Base-by-base conservation (phyloP, 2,888 invertebrate genomes). In the Acleris cristana region DNA sequence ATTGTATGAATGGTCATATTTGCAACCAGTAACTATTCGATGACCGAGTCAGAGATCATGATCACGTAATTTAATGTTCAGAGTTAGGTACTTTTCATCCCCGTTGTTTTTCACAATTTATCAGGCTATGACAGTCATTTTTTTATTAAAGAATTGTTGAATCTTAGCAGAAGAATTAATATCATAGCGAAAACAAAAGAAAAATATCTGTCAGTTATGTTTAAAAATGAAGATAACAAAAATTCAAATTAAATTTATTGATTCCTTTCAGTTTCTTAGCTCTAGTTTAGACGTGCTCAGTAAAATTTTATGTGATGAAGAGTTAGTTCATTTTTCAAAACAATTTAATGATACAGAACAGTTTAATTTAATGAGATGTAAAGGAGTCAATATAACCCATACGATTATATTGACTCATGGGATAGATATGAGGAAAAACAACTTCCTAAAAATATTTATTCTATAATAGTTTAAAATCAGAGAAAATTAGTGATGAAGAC, bases 321-420 rank as follows among this genome's bases (percentile, higher is more conserved):
- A 70, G 61, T 71, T 70, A 52, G 19, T 49, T 19, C 54, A 71
- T 61, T 54, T 70, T 26, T 30, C 19, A 30, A 23, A 21, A 57
- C 21, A 58, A 34, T 70, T 49, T 59, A 1, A n/a, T 18, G 19
- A 54, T 40, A 26, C 30, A 14, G 30, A 65, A n/a, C 45, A 53
- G 14, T 26, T 53, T 26, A 23, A 53, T 12, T 26, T 53, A 67
- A 7, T 63, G 34, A 49, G 61, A 44, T 21, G 2, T 21, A 21
- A 21, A 21, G 21, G 21, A 21, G 21, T 21, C n/a, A n/a, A n/a
- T n/a, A n/a, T 21, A 2, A 21, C 21, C 21, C 72, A 1, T 76
- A 74, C 44, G 73, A 74, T 12, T 72, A 76, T 57, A 65, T 76
- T 23, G 54, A 51, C 49, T 19, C 21, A 10, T 72, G 69, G 70